phyloP scores from a whole-genome alignment of 2,113 vertebrate genomes.

The Rostratula benghalensis region DNA sequence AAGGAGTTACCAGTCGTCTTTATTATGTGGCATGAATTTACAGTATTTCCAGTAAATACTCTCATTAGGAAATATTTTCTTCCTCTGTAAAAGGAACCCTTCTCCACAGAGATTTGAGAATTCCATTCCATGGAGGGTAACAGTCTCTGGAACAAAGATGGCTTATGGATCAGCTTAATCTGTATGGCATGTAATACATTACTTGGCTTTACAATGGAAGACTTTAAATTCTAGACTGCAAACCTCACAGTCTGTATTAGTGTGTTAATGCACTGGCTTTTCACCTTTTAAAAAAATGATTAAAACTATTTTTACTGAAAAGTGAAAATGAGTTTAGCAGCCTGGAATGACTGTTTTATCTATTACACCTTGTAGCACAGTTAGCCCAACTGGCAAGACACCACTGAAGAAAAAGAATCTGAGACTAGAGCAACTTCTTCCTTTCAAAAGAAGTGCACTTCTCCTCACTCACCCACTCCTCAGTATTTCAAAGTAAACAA shows the following conservation, averaged over 20 bases:
- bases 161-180: constrained; percentile 3
- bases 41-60: constrained; percentile 51
- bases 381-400: constrained; percentile 60
- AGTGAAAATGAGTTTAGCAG: constrained; percentile 61
- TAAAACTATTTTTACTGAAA: constrained; percentile 45
- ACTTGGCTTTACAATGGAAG: constrained; percentile 1
- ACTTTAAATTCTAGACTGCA: constrained; percentile 9
- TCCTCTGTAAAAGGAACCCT: constrained; percentile 27
- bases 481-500: constrained; percentile 6
- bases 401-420: not conserved
- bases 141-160: constrained; percentile 36
- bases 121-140: not conserved
- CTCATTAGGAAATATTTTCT: constrained; percentile 45
- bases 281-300: constrained; percentile 46
- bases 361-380: constrained; percentile 38
- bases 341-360: constrained; percentile 49
- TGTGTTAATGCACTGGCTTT: constrained; percentile 44
- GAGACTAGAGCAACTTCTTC: constrained; percentile 6
- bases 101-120: constrained; percentile 22
- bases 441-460: constrained; percentile 22
- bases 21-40: constrained; percentile 31
- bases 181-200: not conserved
- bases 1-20: constrained; percentile 28
- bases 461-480: no score
- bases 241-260: not conserved